These are phyloP conservation scores for Steinernema carpocapsae DNA, from an alignment of 2,888 invertebrate species.

Conservation along the genomic window DNA sequence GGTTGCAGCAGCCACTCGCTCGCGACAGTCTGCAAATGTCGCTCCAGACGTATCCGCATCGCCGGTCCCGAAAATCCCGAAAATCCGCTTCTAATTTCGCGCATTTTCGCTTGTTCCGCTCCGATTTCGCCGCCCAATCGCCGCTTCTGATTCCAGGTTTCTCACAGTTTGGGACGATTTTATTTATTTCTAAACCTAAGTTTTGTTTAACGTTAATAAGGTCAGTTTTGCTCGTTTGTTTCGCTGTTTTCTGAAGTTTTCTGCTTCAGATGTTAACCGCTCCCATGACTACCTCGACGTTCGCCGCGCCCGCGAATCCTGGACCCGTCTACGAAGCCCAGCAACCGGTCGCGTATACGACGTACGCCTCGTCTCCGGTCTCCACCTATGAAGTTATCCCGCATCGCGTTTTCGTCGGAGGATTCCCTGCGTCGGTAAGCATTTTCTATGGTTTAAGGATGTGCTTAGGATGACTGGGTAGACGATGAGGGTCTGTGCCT, in stretches of 20 bases:
- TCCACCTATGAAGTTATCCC: constrained; percentile 76
- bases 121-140: too few species aligned
- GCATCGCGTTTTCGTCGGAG: constrained; percentile 92
- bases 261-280: not conserved
- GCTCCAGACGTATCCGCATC: too few species aligned
- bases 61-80: too few species aligned
- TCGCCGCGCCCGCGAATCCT: not conserved
- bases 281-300: not conserved
- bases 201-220: constrained; percentile 23
- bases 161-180: not conserved
- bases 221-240: not conserved
- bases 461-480: too few species aligned
- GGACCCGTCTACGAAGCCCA: not conserved
- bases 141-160: not conserved
- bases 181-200: constrained; percentile 13
- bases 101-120: too few species aligned
- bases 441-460: not conserved
- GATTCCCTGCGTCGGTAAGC: constrained; percentile 81
- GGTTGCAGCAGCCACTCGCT: too few species aligned
- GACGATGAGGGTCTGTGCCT: too few species aligned
- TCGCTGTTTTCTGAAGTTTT: not conserved
- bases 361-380: constrained; percentile 36
- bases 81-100: too few species aligned
- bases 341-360: not conserved
- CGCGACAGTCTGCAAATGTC: too few species aligned